A percentile compares a stretch with the other conserved stretches of the same genome.
Evolutionary conservation across 2,797 vertebrate genomes (phyloP).

Genomic region (Pangasius macronema): DNA sequence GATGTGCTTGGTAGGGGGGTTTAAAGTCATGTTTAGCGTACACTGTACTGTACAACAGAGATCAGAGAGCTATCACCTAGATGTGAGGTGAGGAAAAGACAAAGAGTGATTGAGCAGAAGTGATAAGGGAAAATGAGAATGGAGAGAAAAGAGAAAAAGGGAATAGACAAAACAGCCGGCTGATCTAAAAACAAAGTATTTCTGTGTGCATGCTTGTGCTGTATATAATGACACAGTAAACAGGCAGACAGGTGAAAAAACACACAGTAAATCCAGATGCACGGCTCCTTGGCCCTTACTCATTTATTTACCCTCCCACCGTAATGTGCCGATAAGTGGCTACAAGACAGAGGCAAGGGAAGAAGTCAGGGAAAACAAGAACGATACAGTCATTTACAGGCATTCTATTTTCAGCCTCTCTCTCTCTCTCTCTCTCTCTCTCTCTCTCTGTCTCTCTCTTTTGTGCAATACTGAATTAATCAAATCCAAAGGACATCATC

Average conservation of each 20-base stretch:
- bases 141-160: slow-evolving; percentile 11
- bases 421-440: slow-evolving; percentile 57
- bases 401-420: slow-evolving; percentile 77
- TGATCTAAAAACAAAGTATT: slow-evolving; percentile 58
- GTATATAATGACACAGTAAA: slow-evolving; percentile 45
- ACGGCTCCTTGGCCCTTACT: slow-evolving; percentile 69
- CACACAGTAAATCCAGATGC: slow-evolving; percentile 58
- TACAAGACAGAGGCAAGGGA: slow-evolving; percentile 66
- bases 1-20: no score
- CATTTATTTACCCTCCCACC: slow-evolving; percentile 68
- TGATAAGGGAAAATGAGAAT: slow-evolving; percentile 19
- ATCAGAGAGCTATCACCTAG: slow-evolving; percentile 56
- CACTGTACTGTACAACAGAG: slow-evolving; percentile 50
- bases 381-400: slow-evolving; percentile 79
- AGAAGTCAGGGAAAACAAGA: slow-evolving; percentile 76
- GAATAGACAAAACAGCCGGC: slow-evolving; percentile 58
- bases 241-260: slow-evolving; percentile 54
- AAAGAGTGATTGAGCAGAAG: slow-evolving; percentile 15
- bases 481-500: slow-evolving; percentile 98
- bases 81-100: slow-evolving; percentile 47
- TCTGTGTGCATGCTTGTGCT: slow-evolving; percentile 32
- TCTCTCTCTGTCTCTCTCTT: slow-evolving; percentile 29
- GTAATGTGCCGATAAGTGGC: slow-evolving; percentile 73
- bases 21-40: slow-evolving; percentile 43
- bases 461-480: slow-evolving; percentile 91